Evolutionary conservation across 2,113 vertebrate species (phyloP), one percentile per base, ranked within the genome.

Genomic region (Syrrhaptes paradoxus): DNA sequence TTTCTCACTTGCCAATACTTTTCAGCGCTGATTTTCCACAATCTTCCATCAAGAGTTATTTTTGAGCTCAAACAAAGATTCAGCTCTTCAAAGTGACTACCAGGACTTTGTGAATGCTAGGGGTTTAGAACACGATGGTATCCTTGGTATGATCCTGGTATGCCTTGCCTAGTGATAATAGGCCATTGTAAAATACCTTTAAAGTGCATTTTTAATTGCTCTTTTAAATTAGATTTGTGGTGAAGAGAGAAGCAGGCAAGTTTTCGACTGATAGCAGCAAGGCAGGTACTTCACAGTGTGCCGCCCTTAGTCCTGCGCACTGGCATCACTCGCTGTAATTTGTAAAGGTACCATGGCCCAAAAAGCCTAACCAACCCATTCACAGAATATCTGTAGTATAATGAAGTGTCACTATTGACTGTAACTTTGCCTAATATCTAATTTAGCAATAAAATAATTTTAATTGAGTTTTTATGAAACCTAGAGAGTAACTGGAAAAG

Each of bases 101-200:
- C 57, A 67, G 32, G 11, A 84, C 32, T 2, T 0, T 71, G 11
- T 51, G 63, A 89, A 31, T 28, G 16, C 8, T 18, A 54, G 18
- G 22, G 10, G 9, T 61, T 81, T 17, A 58, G n/a, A 89, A n/a
- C 28, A 24, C 2, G 26, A 46, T 8, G 25, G 10, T 10, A 19
- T 67, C 22, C 32, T 63, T 63, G 43, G 10, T 17, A 58, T 58
- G 34, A 75, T 29, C 15, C 32, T 51, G 43, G 5, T 38, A 43
- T 55, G 3, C 45, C 8, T 32, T 80, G 34, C 63, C 38, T 43
- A 80, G 22, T 25, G 17, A 65, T 31, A 43, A 46, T 0, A 72
- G 32, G 10, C 11, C 31, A 32, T 8, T 3, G 0, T 3, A 34
- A 52, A 2, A 26, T 3, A 45, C 3, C 29, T 78, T 59, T 11